Base-by-base conservation (phyloP, 1,140 invertebrate species). In the Nomia melanderi region DNA sequence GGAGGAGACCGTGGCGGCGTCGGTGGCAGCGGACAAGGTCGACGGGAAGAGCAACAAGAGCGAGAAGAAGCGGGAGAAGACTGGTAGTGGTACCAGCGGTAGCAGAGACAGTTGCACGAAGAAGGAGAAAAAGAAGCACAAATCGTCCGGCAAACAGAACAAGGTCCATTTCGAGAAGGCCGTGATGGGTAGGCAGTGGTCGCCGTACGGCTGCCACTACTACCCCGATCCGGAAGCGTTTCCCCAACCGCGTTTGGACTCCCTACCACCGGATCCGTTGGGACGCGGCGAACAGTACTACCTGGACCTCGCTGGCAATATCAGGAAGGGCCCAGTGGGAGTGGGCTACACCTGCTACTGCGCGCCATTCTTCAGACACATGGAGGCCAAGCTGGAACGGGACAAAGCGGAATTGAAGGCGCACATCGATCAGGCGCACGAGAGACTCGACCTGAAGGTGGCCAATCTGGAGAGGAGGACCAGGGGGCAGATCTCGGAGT, bases 231-330 rank as follows among this genome's bases (percentile, higher is more conserved):
- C 95, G 2, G 95, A 95, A 89, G 95, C 96, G 71, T 96, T 98
- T 92, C 96, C 97, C 57, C 94, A 96, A 80, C 96, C 97, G 57
- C 96, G 96, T 82, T 89, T 98, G 70, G 96, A 97, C 89, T 96
- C 96, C 12, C 90, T 98, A 73, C 97, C 97, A 50, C 94, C 95
- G 84, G 97, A 98, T 90, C 97, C 97, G 0, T 92, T 98, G 1
- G 95, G 95, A 80, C 95, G 96, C 81, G 98, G 98, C 23, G 97
- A 98, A 90, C 97, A 99, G 88, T 99, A 99, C 91, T 99, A 96
- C 91, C 93, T 98, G 66, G 98, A 99, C 90, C 93, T 99, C 67
- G 97, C 97, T n/a, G 98, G 98, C 4, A 98, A 99, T 88, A 98
- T 99, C 67, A 95, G 97, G 82, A 98, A 99, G 92, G 98, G 98